Evolutionary conservation across 2,113 vertebrate species (phyloP).

Genomic region (Gallinago paraguaiae): DNA sequence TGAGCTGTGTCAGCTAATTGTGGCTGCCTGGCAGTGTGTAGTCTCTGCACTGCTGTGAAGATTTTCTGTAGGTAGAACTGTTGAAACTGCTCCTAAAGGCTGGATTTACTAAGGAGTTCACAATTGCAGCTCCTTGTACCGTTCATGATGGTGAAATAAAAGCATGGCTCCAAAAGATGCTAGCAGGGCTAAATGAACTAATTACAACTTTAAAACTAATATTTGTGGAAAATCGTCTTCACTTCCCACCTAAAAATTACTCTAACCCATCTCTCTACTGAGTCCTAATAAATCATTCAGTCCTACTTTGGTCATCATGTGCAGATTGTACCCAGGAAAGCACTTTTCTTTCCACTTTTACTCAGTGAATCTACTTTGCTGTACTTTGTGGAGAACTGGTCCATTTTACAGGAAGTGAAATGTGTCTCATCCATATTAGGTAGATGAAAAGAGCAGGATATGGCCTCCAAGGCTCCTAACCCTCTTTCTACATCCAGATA

Average conservation of each 20-base stretch:
- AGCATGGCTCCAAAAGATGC: background rate
- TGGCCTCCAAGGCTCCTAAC: background rate
- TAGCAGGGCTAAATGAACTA: background rate
- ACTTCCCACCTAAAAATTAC: background rate
- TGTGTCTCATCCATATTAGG: background rate
- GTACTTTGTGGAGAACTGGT: background rate
- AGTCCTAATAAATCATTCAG: background rate
- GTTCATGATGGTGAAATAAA: background rate
- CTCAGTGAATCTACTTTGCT: background rate
- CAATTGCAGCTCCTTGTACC: background rate
- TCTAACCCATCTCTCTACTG: background rate
- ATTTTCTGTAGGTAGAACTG: background rate
- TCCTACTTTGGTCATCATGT: background rate
- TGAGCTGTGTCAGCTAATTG: accelerated
- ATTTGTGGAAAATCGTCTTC: background rate
- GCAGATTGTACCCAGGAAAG: background rate
- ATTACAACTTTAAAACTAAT: background rate
- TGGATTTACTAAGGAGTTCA: background rate
- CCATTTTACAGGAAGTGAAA: background rate
- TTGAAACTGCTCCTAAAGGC: background rate
- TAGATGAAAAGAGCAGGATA: background rate
- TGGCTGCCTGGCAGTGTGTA: background rate
- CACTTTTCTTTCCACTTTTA: background rate
- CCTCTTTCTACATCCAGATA: background rate
- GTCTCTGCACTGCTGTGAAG: background rate